Evolutionary conservation across 2,888 invertebrate genomes (phyloP), one percentile per base, ranked within the genome.

Genomic region (Parnassius mnemosyne): DNA sequence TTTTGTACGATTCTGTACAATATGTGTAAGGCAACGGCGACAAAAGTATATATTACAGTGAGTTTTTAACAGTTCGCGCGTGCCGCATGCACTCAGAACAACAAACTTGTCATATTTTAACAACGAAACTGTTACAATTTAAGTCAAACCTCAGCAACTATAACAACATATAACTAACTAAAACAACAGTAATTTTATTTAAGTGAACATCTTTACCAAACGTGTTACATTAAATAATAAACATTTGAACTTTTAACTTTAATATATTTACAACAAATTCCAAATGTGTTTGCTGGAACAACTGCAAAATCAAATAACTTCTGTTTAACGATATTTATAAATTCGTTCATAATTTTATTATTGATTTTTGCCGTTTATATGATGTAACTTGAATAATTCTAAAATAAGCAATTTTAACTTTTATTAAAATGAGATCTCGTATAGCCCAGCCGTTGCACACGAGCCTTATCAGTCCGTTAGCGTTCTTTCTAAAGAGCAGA

Each of bases 401-500:
- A n/a, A n/a, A n/a, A n/a, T n/a, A n/a, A n/a, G 5, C 34, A 43
- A 57, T 46, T 51, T 53, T 20, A 16, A 43, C 42, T 47, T 53
- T 43, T 34, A 60, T 60, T 61, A 57, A 53, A 61, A 61, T 47
- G 57, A 61, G 61, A 61, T 16, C 16, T 1, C 1, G 16, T 1
- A 16, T 61, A 61, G 57, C 47, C 10, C 13, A 53, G 25, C 41
- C 61, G 57, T 57, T 61, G 61, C 46, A 56, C 52, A 47, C 47
- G 52, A 10, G 42, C 54, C 52, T 49, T 61, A 57, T 61, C 61
- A 47, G 41, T 57, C 61, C 61, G 57, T 46, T 57, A 49, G 57
- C 53, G 47, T 53, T 61, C 57, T 61, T 53, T 61, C 57, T 57
- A 57, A 61, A 53, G 53, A 61, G 49, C 61, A 57, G 61, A 57